Base-by-base conservation (phyloP, 1,140 invertebrate species). In the Spodoptera litura region DNA sequence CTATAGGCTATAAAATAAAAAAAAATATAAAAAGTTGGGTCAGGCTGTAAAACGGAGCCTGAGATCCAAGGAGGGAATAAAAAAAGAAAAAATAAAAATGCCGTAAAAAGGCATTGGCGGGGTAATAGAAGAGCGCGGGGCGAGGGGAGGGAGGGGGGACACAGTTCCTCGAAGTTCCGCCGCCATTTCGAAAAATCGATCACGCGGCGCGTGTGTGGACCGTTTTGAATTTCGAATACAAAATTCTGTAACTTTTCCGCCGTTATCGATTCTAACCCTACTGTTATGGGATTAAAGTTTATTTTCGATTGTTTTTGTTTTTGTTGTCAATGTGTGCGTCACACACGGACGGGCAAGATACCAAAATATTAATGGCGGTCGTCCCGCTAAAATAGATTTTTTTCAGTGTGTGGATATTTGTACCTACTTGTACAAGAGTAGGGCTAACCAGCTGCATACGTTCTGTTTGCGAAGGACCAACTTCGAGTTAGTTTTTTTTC, bases 111-210 rank as follows among this genome's bases (percentile, higher is more conserved):
- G 78, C 75, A 64, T 72, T 72, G 75, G 78, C 72, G 76, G 78
- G 80, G 78, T 80, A 77, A 84, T 83, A 83, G 78, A 80, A 78
- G 64, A 15, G 73, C 49, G 72, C n/a, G 66, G 52, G 78, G 59
- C 4, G 72, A 11, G 80, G 82, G 75, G 49, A 75, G 51, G 44
- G 78, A 49, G 62, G 38, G 78, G 81, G 80, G 68, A 75, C 78
- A 53, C 61, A n/a, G 53, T 52, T 80, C 73, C 79, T 78, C 77
- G 78, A 85, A 86, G 80, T 85, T 79, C 76, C 75, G 78, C 78
- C 84, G 84, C 85, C 87, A 81, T 93, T 93, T 91, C 88, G 86
- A 93, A 93, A 77, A 93, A 93, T 93, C 91, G 91, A 93, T 93
- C 86, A 88, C 86, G 78, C 85, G 85, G 87, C 90, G 88, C 89